These are phyloP conservation scores for Brachirus orientalis DNA, from an alignment of 2,113 vertebrate species.

Conservation along the genomic window DNA sequence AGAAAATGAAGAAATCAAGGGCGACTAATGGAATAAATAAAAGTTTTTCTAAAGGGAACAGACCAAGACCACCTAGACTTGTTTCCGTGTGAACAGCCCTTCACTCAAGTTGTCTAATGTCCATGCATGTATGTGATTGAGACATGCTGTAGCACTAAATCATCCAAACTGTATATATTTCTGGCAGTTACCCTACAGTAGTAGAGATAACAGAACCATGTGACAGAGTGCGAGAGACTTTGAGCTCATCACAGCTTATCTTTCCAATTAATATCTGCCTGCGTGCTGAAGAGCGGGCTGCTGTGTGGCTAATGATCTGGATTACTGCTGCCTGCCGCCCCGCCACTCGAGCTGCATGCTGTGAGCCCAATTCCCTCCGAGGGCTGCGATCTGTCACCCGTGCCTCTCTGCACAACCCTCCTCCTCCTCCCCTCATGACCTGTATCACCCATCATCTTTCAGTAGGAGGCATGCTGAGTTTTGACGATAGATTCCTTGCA, in stretches of 20 bases:
- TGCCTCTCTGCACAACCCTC: conserved; percentile 15
- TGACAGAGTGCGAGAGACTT: conserved; percentile 63
- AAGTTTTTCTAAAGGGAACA: too few species aligned
- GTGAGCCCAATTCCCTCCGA: conserved; percentile 69
- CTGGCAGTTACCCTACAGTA: conserved; percentile 43
- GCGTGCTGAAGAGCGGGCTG: conserved; percentile 67
- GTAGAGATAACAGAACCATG: conserved; percentile 61
- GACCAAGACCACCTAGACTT: too few species aligned
- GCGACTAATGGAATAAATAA: too few species aligned
- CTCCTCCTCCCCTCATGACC: conserved; percentile 7
- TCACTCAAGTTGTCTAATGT: too few species aligned
- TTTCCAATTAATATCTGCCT: conserved; percentile 83
- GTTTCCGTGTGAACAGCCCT: too few species aligned
- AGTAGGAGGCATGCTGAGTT: conserved; percentile 59
- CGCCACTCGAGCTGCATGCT: conserved; percentile 65
- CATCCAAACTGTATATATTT: conserved; percentile 26
- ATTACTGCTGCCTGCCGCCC: conserved; percentile 73
- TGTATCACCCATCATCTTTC: conserved; percentile 48
- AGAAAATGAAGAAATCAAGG: too few species aligned
- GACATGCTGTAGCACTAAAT: conserved; percentile 30
- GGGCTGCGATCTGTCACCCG: conserved; percentile 71
- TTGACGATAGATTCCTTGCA: conserved; percentile 57
- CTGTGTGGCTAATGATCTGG: conserved; percentile 78
- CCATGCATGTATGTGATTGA: conserved; percentile 28
- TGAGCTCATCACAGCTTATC: conserved; percentile 78